Base-by-base conservation (phyloP, 2,888 invertebrate species). In the Drosophila paracracens region DNA sequence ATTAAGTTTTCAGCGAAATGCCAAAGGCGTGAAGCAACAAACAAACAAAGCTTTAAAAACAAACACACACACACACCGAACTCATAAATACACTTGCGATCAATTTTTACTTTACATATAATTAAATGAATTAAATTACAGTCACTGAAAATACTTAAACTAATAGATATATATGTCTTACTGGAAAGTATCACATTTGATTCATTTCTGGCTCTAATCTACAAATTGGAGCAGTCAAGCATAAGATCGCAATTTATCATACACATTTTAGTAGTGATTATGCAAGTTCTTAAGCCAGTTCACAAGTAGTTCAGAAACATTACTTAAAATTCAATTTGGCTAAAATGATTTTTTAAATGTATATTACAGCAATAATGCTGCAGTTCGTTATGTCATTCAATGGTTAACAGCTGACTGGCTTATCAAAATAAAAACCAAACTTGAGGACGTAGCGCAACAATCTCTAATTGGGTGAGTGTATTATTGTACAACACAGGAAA, bases 1-100 rank as follows among this genome's bases (percentile, higher is more conserved):
- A 88, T 88, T 87, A 88, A 88, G 81, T 89, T 90, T 90, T 87
- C 90, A 89, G 71, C 88, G 88, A 86, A 86, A 86, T 75, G 86
- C 86, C 88, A 79, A 88, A 89, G 90, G 86, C 86, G 90, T 89
- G 86, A 88, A 89, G 71, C 80, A 82, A 89, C 89, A 83, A 76
- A 63, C 57, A 18, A 16, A n/a, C 27, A 62, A 56, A 53, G 52
- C 59, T 29, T 21, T 16, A 25, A 25, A 46, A 46, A 57, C 65
- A 54, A 50, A n/a, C 40, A 7, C 43, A 43, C 40, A 40, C 33
- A 48, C 11, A 8, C 38, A 51, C 16, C 80, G 57, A 66, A 64
- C 3, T 1, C 0, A 3, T 7, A 5, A n/a, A 76, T 78, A 80
- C 80, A 13, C 80, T 61, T 38, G 13, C 7, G 7, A 29, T 8